These are phyloP conservation scores for Chrysochloris asiatica DNA, from an alignment of 2,113 vertebrate genomes.

Conservation along the genomic window DNA sequence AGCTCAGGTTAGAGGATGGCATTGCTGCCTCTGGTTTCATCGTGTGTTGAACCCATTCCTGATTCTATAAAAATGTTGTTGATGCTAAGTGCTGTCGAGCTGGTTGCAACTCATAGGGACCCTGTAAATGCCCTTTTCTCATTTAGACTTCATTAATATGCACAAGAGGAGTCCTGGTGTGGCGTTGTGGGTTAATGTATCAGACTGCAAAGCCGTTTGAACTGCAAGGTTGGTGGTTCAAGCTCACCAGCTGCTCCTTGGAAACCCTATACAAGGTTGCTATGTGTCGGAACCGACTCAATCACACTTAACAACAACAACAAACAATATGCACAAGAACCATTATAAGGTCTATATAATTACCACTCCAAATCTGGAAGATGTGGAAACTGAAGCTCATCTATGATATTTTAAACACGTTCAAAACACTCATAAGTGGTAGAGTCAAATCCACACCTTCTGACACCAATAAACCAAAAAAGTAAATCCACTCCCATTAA, in stretches of 20 bases:
- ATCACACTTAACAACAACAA: too few relatives aligned
- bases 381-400: background rate
- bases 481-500: too few relatives aligned
- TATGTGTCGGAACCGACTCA: too few relatives aligned
- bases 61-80: background rate
- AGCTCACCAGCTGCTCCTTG: too few relatives aligned
- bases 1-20: background rate
- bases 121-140: accelerated
- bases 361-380: background rate
- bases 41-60: background rate
- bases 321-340: too few relatives aligned
- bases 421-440: background rate
- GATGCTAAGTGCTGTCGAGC: too few relatives aligned
- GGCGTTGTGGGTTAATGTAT: too few relatives aligned
- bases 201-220: too few relatives aligned
- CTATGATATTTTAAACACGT: background rate
- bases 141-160: background rate
- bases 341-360: background rate
- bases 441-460: background rate
- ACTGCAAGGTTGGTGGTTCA: too few relatives aligned
- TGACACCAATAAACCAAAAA: accelerated
- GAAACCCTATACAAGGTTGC: too few relatives aligned
- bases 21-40: background rate
- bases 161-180: too few relatives aligned
- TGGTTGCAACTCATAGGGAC: background rate